Evolutionary conservation across 1,140 invertebrate genomes (phyloP).

Genomic region (Ceratina japonica): DNA sequence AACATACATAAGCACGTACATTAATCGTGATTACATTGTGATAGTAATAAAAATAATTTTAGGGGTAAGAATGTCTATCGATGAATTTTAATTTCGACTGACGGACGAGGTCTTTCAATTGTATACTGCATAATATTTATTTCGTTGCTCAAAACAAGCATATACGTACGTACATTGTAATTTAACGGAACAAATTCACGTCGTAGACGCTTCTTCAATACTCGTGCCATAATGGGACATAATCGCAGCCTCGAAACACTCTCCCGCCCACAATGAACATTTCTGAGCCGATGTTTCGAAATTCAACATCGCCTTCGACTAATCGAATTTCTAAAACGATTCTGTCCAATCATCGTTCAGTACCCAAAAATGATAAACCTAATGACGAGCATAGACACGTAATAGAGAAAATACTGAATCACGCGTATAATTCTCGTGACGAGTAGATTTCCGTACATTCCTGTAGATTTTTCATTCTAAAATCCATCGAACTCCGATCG

Average conservation of each 20-base stretch:
- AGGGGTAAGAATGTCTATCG: conserved; percentile 2
- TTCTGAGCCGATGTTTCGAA: not conserved
- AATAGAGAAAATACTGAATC: not conserved
- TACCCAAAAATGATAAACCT: not conserved
- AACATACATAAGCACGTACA: not conserved
- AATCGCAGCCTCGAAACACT: conserved; percentile 51
- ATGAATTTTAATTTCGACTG: conserved; percentile 23
- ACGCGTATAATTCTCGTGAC: not conserved
- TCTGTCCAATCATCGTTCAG: conserved; percentile 6
- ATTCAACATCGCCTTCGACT: not conserved
- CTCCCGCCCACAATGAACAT: not conserved
- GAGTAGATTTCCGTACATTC: not conserved
- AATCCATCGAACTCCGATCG: no score
- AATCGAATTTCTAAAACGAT: conserved; percentile 23
- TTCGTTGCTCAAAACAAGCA: conserved; percentile 35
- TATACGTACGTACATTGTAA: not conserved
- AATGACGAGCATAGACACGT: not conserved
- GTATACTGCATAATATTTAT: conserved; percentile 35
- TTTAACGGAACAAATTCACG: not conserved
- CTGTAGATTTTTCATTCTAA: not conserved
- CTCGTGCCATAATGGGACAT: conserved; percentile 55
- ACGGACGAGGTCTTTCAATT: conserved; percentile 26
- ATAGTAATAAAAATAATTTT: conserved; percentile 29
- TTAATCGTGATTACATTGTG: conserved; percentile 21
- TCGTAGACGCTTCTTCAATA: conserved; percentile 11